Evolutionary conservation across 2,888 invertebrate species (phyloP), one percentile per base, ranked within the genome.

Genomic region (Megaustenia siamemsis): DNA sequence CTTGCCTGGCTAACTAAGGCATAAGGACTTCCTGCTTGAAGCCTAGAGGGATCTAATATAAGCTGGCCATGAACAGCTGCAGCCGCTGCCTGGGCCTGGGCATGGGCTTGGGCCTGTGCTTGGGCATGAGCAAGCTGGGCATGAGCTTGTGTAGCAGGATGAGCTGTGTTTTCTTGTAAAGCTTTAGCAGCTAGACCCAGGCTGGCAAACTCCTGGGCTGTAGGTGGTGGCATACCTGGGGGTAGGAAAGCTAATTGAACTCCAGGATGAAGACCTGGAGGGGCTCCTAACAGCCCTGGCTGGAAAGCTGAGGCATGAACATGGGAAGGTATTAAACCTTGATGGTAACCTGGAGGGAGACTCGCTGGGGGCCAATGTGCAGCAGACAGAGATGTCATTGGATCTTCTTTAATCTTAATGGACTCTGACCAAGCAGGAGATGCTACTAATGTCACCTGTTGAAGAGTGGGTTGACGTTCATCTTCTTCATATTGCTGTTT

Each of bases 401-500:
- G n/a, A 43, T 85, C 85, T 28, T 85, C 85, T 66, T 85, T 85
- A n/a, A 81, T 49, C 73, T 81, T 81, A 43, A 6, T 32, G 5
- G 28, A 45, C 32, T 85, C 81, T 56, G 79, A 24, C 76, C 85
- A 79, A 28, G 35, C 68, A 38, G 66, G 53, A 15, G 66, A 8
- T 40, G 71, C 69, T 35, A 60, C 63, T 40, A 85, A 40, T 40
- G 76, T 24, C 4, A 73, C 80, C 35, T 84, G 84, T 28, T 69
- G 78, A 68, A 68, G 35, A 35, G 89, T 86, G 24, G 81, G 69
- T 38, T 84, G 82, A 24, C 77, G 68, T 38, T 91, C 90, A 43
- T 89, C 90, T 73, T 90, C 91, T 12, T 90, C 91, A 86, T 93
- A 93, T 86, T 93, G 92, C 85, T 92, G 92, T 85, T 93, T 93